Evolutionary conservation across 2,888 invertebrate species (phyloP), one percentile per base, ranked within the genome.

Genomic region (Trissoscelio sp.): DNA sequence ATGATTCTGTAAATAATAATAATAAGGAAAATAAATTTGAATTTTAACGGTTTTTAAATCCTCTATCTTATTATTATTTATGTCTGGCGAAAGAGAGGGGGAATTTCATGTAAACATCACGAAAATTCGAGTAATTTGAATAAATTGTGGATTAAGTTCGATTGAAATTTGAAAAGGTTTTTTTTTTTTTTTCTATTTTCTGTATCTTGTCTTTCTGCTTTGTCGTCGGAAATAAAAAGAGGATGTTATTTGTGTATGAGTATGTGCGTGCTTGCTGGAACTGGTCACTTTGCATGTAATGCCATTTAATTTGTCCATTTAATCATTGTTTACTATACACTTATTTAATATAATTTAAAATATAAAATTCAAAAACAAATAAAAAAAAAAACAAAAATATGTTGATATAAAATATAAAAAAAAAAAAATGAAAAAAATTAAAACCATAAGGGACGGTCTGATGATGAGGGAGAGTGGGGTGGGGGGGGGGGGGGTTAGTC

Each of bases 221-320:
- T 12, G 6, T 39, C 6, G 39, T 39, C n/a, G 39, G 39, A 39
- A 39, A 39, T 39, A n/a, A 6, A 39, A 39, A 39, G 12, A 39
- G 39, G 39, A 12, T 12, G 12, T 39, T 39, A 11, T 22, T 11
- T 12, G n/a, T 51, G 22, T 51, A 12, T 12, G 16, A 46, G 9
- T 7, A 12, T 51, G 24, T 51, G 51, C 14, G 28, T 7, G 14
- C 28, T 6, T 9, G 12, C 3, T 14, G 12, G 24, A 18, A 37
- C 18, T 57, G n/a, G 20, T 20, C 6, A 20, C 18, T 22, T 53
- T 58, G 57, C 57, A 24, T 60, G 62, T 62, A 62, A 62, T 44
- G 28, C 31, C 22, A 31, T 62, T 46, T 62, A 62, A 62, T 62
- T 62, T 20, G 44, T 62, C 46, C 16, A 9, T 24, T 44, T 60